Conservation (phyloP, 2,888 invertebrate genomes). For the Perizoma affinitatum region DNA sequence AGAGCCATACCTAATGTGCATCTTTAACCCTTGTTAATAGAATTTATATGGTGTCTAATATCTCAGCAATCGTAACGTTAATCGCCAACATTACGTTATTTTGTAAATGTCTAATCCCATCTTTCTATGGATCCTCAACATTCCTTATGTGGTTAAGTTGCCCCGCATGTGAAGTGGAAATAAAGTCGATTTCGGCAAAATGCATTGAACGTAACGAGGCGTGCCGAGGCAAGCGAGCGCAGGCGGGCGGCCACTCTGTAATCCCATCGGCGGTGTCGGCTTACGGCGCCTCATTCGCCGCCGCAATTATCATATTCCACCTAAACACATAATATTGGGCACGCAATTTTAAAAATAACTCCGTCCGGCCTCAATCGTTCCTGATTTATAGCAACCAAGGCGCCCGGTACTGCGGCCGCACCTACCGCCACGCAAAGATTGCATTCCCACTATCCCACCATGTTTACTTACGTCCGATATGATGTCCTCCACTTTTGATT, state of each 20-base stretch:
- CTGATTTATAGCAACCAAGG: slow-evolving; percentile 73
- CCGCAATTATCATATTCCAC: slow-evolving; percentile 83
- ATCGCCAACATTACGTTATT: no score
- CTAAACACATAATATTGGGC: slow-evolving; percentile 84
- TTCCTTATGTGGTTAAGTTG: slow-evolving; percentile 16
- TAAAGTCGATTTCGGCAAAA: slow-evolving; percentile 36
- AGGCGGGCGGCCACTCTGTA: slow-evolving; percentile 67
- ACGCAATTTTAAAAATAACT: slow-evolving; percentile 83
- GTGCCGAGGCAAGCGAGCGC: slow-evolving; percentile 49
- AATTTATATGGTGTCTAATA: no score
- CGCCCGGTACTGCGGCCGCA: slow-evolving; percentile 50
- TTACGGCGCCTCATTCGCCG: slow-evolving; percentile 77
- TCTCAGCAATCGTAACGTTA: no score
- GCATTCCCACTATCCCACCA: slow-evolving; percentile 46
- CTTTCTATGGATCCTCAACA: background rate
- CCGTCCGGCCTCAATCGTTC: slow-evolving; percentile 76
- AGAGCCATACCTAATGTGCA: no score
- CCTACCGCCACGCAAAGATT: slow-evolving; percentile 54
- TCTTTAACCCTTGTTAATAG: no score
- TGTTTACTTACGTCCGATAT: slow-evolving; percentile 28
- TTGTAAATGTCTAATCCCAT: slow-evolving; percentile 37
- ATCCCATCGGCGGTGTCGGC: slow-evolving; percentile 79
- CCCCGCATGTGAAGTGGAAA: slow-evolving; percentile 28
- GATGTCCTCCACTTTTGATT: slow-evolving; percentile 8
- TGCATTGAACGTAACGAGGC: slow-evolving; percentile 53